phyloP scores from a whole-genome alignment of 2,888 invertebrate species.

The Oligia strigilis region DNA sequence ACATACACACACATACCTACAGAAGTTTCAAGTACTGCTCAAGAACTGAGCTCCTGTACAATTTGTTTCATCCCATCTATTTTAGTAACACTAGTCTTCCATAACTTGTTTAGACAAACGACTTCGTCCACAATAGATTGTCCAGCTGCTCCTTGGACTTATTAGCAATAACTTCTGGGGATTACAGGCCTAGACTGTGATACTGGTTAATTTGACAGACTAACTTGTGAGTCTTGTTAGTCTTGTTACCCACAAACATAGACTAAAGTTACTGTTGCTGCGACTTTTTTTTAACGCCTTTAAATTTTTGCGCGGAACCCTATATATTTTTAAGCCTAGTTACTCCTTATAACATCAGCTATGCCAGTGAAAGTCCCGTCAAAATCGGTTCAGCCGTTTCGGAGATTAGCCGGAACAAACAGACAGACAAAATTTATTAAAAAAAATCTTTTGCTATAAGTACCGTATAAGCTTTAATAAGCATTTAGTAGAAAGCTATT shows the following conservation, averaged over 20 bases:
- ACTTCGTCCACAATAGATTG: slow-evolving; percentile 14
- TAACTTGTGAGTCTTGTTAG: slow-evolving; percentile 8
- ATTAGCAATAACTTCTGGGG: slow-evolving; percentile 22
- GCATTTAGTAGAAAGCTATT: too few species aligned
- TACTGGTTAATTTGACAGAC: slow-evolving; percentile 27
- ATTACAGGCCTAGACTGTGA: slow-evolving; percentile 25
- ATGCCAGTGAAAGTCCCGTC: too few species aligned
- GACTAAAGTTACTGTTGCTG: not conserved
- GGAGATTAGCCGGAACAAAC: too few species aligned
- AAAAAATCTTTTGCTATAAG: too few species aligned
- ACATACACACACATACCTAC: not conserved
- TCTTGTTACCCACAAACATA: not conserved
- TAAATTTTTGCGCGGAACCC: too few species aligned
- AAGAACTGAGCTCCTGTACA: not conserved
- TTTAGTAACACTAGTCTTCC: slow-evolving; percentile 14
- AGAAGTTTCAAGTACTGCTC: not conserved
- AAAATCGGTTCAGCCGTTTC: too few species aligned
- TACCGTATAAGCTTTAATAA: too few species aligned
- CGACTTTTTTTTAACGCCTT: too few species aligned
- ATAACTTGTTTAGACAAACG: slow-evolving; percentile 33
- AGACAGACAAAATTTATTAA: too few species aligned
- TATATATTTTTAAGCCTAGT: too few species aligned
- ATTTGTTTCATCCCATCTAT: slow-evolving; percentile 2
- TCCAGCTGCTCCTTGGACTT: not conserved
- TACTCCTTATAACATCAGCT: too few species aligned